These are phyloP conservation scores for Nomada hirtipes DNA, from an alignment of 2,888 invertebrate genomes.

Conservation along the genomic window DNA sequence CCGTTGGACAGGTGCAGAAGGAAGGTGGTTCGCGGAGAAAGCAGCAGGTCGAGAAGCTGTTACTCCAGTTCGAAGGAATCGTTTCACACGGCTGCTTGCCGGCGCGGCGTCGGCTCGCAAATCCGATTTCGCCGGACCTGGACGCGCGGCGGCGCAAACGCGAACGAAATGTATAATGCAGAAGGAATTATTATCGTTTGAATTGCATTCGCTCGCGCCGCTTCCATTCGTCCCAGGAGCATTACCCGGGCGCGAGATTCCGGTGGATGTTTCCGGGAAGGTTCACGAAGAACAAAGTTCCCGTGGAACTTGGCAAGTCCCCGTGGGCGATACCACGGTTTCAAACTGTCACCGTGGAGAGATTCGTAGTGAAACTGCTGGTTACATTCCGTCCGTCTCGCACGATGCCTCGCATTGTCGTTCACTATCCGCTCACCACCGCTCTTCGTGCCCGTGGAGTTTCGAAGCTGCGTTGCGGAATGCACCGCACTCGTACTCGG, in stretches of 20 bases:
- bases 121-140: neutral
- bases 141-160: neutral
- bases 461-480: conserved; percentile 22
- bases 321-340: conserved; percentile 65
- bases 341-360: conserved; percentile 60
- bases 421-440: neutral
- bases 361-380: conserved; percentile 57
- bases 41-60: neutral
- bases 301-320: conserved; percentile 62
- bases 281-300: conserved; percentile 64
- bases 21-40: neutral
- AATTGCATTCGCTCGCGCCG: conserved; percentile 41
- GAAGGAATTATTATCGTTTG: conserved; percentile 52
- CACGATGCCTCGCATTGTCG: conserved; percentile 27
- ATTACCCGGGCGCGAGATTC: conserved; percentile 61
- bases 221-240: conserved; percentile 39
- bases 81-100: neutral
- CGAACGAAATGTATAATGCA: conserved; percentile 22
- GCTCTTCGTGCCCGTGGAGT: conserved; percentile 30
- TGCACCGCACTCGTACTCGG: conserved; percentile 6
- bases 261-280: conserved; percentile 58
- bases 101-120: neutral
- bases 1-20: neutral
- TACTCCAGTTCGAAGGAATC: neutral
- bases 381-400: conserved; percentile 54